A percentile compares a stretch with the other conserved stretches of the same genome.
phyloP scores from a whole-genome alignment of 2,113 vertebrate genomes.

The Aleadryas rufinucha region DNA sequence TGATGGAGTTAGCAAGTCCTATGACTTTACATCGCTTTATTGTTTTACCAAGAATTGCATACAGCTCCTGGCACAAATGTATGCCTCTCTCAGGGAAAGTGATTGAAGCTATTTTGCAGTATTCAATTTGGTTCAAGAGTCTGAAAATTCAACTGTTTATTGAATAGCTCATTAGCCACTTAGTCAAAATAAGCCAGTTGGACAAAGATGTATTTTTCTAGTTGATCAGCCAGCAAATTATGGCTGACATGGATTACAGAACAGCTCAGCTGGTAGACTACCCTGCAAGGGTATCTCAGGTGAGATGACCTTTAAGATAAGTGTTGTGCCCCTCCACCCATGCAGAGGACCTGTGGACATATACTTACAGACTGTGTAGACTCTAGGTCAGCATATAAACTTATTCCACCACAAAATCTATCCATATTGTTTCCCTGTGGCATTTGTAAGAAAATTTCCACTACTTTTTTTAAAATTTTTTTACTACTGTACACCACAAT shows the following conservation, averaged over 20 bases:
- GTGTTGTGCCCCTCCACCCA: not conserved
- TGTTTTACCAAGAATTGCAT: not conserved
- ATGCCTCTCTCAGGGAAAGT: not conserved
- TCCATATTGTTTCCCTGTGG: not conserved
- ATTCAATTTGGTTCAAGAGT: not conserved
- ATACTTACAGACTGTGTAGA: not conserved
- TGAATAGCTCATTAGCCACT: not conserved
- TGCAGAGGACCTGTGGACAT: not conserved
- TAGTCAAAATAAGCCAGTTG: not conserved
- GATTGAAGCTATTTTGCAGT: not conserved
- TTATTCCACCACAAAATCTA: not conserved
- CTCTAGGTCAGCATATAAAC: not conserved
- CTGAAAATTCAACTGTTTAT: not conserved
- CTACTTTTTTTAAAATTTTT: not conserved
- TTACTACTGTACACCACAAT: not conserved
- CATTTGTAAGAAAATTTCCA: not conserved
- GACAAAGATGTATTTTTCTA: not conserved
- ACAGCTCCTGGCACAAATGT: not conserved
- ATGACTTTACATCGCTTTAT: not conserved
- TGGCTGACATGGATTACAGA: not conserved
- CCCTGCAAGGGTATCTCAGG: not conserved
- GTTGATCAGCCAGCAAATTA: not conserved
- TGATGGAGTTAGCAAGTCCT: not conserved
- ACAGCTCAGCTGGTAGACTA: not conserved
- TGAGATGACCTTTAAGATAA: not conserved